Evolutionary conservation across 2,888 invertebrate genomes (phyloP), one percentile per base, ranked within the genome.

Genomic region (Malthinus seriepunctatus): DNA sequence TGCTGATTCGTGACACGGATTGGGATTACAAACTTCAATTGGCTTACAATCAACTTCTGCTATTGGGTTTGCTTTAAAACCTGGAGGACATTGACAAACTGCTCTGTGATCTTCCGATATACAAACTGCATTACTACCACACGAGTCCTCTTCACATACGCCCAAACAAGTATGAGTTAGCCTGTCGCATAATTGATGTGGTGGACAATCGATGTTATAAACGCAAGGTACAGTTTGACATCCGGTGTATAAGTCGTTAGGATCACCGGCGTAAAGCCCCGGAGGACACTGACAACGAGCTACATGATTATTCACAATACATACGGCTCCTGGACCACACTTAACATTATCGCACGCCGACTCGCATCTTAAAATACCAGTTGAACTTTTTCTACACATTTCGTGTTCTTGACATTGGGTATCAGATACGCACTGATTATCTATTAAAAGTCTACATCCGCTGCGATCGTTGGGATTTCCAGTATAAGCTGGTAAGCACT

Each of bases 391-490:
- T 71, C 85, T 84, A 75, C 95, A 95, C 10, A 88, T 84, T 73
- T 93, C 90, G 63, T 87, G 89, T 79, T 94, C 94, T 32, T 88
- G 80, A 71, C 95, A 95, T 75, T 94, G 90, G 32, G 86, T 88
- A 76, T 93, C 91, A 38, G 88, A 86, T 9, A 82, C 81, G 71
- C 95, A 95, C 74, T 89, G 85, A 70, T 93, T 88, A 74, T 86
- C 88, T 10, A 86, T 82, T 1, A 88, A 77, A 9, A 85, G 84
- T 67, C 86, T 83, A 71, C 95, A 95, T n/a, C 95, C 95, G 65
- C 88, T 88, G 15, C 95, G 85, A 73, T 94, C 91, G 71, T 93
- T 93, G 11, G 95, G 92, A 81, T 96, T 95, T 34, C 96, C 96
- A 8, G 88, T 85, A 76, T 86, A 96, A 3, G 93, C 94, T 35